phyloP scores from a whole-genome alignment of 1,140 invertebrate species.

The Hyposmocoma kahamanoa region DNA sequence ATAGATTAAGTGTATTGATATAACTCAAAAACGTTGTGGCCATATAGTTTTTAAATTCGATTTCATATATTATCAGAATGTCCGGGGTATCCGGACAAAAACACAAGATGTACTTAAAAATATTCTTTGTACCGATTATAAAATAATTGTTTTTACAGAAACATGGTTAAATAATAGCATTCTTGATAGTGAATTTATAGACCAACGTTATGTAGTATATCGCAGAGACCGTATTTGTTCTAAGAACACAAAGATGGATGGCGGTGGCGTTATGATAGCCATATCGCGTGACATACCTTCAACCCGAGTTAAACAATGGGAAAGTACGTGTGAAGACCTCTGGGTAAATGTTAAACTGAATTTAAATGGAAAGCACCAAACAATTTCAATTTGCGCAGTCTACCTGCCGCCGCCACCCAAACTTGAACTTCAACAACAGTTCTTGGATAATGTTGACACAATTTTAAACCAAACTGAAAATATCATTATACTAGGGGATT shows the following conservation, averaged over 20 bases:
- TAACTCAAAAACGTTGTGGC: no score
- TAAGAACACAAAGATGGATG: constrained; percentile 3
- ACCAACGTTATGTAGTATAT: constrained; percentile 8
- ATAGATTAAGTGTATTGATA: no score
- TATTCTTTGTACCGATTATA: no score
- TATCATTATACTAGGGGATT: constrained; percentile 12
- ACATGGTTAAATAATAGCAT: constrained; percentile 8
- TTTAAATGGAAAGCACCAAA: background rate
- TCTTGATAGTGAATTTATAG: constrained; percentile 18
- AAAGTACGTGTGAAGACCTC: constrained; percentile 5
- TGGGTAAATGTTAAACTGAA: constrained; percentile 7
- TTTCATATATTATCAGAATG: no score
- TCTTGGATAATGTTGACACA: background rate
- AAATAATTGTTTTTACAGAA: no score
- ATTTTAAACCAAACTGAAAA: constrained; percentile 3
- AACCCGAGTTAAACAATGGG: background rate
- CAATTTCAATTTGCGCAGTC: constrained; percentile 1
- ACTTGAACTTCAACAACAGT: background rate
- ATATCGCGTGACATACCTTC: background rate
- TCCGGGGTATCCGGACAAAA: no score
- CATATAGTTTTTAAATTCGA: no score
- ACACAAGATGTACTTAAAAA: no score
- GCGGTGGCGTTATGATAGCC: constrained; percentile 5
- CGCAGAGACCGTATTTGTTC: background rate
- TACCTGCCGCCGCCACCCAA: constrained; percentile 4